Evolutionary conservation across 2,113 vertebrate genomes (phyloP).

Genomic region (Pogona vitticeps): DNA sequence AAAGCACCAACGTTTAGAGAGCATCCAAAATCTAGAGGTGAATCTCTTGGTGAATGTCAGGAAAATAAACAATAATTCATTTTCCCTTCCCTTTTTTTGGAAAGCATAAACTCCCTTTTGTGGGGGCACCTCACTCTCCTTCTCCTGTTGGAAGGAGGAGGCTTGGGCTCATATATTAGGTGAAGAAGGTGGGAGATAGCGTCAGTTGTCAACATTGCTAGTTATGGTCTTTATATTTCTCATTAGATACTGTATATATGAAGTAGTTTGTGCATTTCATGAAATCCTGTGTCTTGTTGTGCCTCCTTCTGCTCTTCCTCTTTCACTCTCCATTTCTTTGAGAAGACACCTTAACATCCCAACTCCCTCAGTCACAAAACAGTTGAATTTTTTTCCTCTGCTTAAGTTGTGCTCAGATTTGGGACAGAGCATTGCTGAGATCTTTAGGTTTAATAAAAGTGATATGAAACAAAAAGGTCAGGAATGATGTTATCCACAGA

Average conservation of each 20-base stretch:
- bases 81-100: too few relatives aligned
- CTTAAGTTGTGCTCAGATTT: conserved; percentile 28
- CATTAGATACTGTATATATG: neutral
- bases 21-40: too few relatives aligned
- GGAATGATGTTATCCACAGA: conserved; percentile 30
- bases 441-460: conserved; percentile 61
- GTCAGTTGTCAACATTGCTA: too few relatives aligned
- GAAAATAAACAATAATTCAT: too few relatives aligned
- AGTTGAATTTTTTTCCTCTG: conserved; percentile 36
- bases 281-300: neutral
- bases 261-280: neutral
- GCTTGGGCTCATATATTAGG: too few relatives aligned
- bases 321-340: neutral
- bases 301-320: neutral
- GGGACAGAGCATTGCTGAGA: conserved; percentile 43
- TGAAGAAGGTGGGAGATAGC: too few relatives aligned
- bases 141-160: too few relatives aligned
- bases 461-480: conserved; percentile 48
- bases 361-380: neutral
- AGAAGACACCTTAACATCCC: neutral
- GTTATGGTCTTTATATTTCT: too few relatives aligned
- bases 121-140: too few relatives aligned
- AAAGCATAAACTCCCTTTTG: too few relatives aligned
- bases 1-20: too few relatives aligned
- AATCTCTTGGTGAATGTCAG: too few relatives aligned